Evolutionary conservation across 2,113 vertebrate species (phyloP), one percentile per base, ranked within the genome.

Genomic region (Solenodon paradoxus): DNA sequence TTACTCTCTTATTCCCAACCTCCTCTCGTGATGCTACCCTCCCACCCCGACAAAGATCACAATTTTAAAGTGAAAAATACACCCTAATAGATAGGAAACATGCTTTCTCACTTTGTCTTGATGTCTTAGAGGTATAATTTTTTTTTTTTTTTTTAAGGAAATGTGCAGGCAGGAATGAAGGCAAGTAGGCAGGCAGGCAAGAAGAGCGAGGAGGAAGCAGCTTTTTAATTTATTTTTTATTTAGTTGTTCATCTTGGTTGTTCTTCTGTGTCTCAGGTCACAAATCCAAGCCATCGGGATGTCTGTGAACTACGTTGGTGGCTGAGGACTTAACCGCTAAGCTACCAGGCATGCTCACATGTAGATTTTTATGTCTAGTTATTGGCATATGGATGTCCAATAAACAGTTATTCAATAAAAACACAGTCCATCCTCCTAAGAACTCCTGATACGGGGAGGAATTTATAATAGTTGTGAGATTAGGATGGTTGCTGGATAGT

Each of bases 61-160:
- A 38, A 49, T 87, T 95, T 77, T 49, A 92, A 72, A 85, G 79
- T 35, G 82, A 47, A 94, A 97, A 96, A 95, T 0, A 77, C n/a
- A 94, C 38, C 7, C 51, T 53, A 97, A 53, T 51, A 89, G 80
- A 88, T 8, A 95, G 45, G 59, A 93, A 32, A 83, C 2, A 42
- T 77, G 63, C 97, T 83, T 94, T 83, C 19, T 95, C 10, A 59
- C 22, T 92, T 55, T 75, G 17, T 51, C 17, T 77, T 51, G 45
- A 79, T 77, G 13, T 24, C 64, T 96, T 87, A 40, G 49, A 32
- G 53, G 5, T 47, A 82, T 68, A 90, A 77, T 89, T 45, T 96
- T 79, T 97, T 85, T n/a, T n/a, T n/a, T n/a, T n/a, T n/a, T n/a
- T n/a, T n/a, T n/a, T n/a, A n/a, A n/a, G n/a, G n/a, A n/a, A n/a